Evolutionary conservation across 2,113 vertebrate species (phyloP).

Genomic region (Petaurus breviceps): DNA sequence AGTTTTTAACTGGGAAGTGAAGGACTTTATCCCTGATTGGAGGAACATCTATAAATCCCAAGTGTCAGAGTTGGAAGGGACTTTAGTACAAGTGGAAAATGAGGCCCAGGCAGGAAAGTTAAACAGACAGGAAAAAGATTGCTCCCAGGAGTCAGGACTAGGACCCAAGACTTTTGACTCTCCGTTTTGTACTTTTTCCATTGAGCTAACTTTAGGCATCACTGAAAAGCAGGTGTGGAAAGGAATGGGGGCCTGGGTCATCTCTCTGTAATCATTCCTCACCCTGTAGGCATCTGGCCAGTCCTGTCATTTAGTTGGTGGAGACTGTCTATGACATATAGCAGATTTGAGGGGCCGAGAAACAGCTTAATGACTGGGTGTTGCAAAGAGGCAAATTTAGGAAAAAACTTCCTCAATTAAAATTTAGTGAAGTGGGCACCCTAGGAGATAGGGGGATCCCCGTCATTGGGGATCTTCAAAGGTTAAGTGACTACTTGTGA

Average conservation of each 20-base stretch:
- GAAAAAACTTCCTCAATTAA: not conserved
- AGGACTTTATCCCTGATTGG: not conserved
- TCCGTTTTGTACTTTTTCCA: not conserved
- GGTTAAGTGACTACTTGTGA: not conserved
- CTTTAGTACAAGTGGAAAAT: not conserved
- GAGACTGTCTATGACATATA: not conserved
- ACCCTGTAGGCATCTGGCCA: not conserved
- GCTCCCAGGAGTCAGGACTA: not conserved
- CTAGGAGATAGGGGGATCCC: not conserved
- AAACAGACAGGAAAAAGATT: too few relatives aligned
- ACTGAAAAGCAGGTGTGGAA: not conserved
- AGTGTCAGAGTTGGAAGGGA: not conserved
- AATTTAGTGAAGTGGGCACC: not conserved
- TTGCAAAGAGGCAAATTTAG: not conserved
- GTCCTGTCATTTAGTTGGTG: not conserved
- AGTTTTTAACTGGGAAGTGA: not conserved
- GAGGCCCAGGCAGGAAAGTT: not conserved
- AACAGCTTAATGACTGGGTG: not conserved
- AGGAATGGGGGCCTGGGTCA: not conserved
- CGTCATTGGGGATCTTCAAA: not conserved
- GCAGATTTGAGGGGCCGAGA: not conserved
- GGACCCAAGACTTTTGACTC: not conserved
- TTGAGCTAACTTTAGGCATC: not conserved
- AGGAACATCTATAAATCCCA: not conserved
- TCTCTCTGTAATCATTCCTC: not conserved